Evolutionary conservation across 1,140 invertebrate species (phyloP), one percentile per base, ranked within the genome.

Genomic region (Heliconius nattereri): DNA sequence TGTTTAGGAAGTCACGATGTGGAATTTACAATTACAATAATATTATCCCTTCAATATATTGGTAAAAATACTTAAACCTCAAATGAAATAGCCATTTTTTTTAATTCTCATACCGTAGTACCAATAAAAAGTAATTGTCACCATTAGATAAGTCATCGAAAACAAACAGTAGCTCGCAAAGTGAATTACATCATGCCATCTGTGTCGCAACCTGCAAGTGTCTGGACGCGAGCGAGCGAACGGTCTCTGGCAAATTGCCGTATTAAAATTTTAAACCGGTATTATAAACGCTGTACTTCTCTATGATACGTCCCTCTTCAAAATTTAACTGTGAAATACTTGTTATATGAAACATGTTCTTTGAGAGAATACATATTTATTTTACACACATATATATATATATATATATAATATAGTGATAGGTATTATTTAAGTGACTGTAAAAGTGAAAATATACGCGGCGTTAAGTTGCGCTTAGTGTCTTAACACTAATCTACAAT

Each of bases 191-290:
- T 85, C 85, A 88, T 79, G 70, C 74, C 76, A 72, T 78, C 76
- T 78, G 72, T 80, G 79, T 78, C 57, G 80, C 80, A 78, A 78
- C 79, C 49, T 49, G 75, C 40, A 45, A 45, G 13, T 45, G 13
- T 13, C 2, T 5, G 11, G 40, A 45, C 40, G 40, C 40, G 40
- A 45, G 40, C 40, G 54, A 70, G 66, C 80, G 72, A 73, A 76
- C 75, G 71, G 71, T 74, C 77, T 70, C 78, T 79, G 79, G 79
- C 79, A 89, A 90, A 91, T 88, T 91, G 86, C 87, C 78, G 85
- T 85, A 86, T 92, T 91, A 91, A 92, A 91, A 88, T 87, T 89
- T 89, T 89, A 89, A 89, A 85, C 83, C 85, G 79, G 85, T 84
- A 89, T 89, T 89, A 89, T 86, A 87, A 89, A 85, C 84, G 87